These are phyloP conservation scores for Megaustenia siamemsis DNA, from an alignment of 2,888 invertebrate species.

Conservation along the genomic window DNA sequence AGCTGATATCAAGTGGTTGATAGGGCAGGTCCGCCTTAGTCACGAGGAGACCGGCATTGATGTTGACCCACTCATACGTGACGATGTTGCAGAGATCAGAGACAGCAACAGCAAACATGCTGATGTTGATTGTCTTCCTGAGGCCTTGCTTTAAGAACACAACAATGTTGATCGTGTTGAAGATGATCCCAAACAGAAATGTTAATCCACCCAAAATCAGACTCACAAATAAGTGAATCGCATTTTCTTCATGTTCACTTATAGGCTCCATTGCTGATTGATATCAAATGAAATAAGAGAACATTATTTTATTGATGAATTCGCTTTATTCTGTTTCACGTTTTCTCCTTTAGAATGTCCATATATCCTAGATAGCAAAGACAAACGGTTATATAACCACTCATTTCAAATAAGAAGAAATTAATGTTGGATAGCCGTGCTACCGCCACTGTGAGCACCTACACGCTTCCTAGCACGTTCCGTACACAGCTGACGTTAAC, in stretches of 20 bases:
- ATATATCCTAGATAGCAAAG: too few relatives aligned
- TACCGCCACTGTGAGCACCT: too few relatives aligned
- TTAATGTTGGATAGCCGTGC: too few relatives aligned
- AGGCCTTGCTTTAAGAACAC: slow-evolving; percentile 33
- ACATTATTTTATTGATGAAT: too few relatives aligned
- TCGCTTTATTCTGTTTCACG: too few relatives aligned
- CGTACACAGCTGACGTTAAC: too few relatives aligned
- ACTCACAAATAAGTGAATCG: not conserved
- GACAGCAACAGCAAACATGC: slow-evolving; percentile 15
- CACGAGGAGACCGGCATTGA: not conserved
- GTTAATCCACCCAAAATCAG: not conserved
- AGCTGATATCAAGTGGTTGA: not conserved
- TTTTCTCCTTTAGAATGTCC: too few relatives aligned
- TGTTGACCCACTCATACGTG: slow-evolving; percentile 17
- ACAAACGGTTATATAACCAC: too few relatives aligned
- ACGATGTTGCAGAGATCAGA: slow-evolving; percentile 1
- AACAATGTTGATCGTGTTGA: slow-evolving; percentile 20
- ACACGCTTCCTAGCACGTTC: too few relatives aligned
- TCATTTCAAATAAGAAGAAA: too few relatives aligned
- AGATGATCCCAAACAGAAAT: not conserved
- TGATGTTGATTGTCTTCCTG: not conserved
- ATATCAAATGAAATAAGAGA: too few relatives aligned
- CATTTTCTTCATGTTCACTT: not conserved
- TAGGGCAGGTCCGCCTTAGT: not conserved
- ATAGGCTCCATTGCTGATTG: not conserved